Percentiles rank a stretch among this genome's conserved stretches.
Conservation (phyloP, 2,888 invertebrate species). For the Ptilodon capucinus region DNA sequence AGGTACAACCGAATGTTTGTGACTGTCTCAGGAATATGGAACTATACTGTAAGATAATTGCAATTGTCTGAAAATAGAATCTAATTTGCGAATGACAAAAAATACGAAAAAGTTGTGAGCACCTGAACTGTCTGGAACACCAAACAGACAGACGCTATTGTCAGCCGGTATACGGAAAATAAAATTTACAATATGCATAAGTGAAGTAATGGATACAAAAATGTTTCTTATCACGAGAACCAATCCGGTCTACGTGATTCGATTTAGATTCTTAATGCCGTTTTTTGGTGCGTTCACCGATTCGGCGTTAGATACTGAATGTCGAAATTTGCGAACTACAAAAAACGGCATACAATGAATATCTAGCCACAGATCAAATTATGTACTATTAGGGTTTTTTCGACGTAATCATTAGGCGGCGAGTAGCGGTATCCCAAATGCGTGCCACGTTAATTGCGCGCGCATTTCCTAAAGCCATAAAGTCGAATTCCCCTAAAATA, state of each 20-base stretch:
- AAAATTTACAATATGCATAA: slow-evolving; percentile 1
- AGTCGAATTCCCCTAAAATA: slow-evolving; percentile 29
- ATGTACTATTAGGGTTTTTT: slow-evolving; percentile 41
- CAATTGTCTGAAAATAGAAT: background rate
- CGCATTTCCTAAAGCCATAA: slow-evolving; percentile 33
- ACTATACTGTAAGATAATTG: background rate
- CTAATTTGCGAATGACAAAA: background rate
- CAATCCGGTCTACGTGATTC: slow-evolving; percentile 70
- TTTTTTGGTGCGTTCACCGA: slow-evolving; percentile 48
- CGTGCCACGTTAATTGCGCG: slow-evolving; percentile 33
- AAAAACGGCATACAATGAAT: slow-evolving; percentile 57
- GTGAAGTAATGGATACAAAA: slow-evolving; percentile 29
- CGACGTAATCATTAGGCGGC: slow-evolving; percentile 39
- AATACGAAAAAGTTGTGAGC: background rate
- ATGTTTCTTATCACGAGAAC: slow-evolving; percentile 57
- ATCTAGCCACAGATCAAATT: slow-evolving; percentile 58
- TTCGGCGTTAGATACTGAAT: slow-evolving; percentile 52
- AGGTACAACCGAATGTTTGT: too few relatives aligned
- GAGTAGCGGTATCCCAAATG: slow-evolving; percentile 45
- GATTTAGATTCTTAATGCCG: slow-evolving; percentile 62
- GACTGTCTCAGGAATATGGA: too few relatives aligned
- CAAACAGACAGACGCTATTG: background rate
- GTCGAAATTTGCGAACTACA: slow-evolving; percentile 47
- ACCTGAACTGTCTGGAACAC: background rate
- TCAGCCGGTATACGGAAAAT: background rate